These are phyloP conservation scores for Thalpophila matura DNA, from an alignment of 2,888 invertebrate species.

Conservation along the genomic window DNA sequence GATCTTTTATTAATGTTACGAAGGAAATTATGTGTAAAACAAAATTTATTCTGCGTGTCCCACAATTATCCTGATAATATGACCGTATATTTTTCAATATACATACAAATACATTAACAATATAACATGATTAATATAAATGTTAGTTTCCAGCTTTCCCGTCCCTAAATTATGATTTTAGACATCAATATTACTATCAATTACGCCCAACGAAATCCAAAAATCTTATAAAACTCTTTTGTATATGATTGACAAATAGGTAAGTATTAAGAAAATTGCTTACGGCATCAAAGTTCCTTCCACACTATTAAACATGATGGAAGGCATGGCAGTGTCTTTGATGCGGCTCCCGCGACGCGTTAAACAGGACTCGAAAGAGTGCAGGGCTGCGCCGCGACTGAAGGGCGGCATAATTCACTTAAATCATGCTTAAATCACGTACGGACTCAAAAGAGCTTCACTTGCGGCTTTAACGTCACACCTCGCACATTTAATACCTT, in stretches of 20 bases:
- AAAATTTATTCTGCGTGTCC: too few species aligned
- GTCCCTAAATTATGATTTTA: too few species aligned
- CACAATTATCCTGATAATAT: too few species aligned
- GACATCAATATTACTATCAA: too few species aligned
- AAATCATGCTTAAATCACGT: conserved; percentile 82
- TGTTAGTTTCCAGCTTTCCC: too few species aligned
- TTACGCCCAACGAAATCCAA: not conserved
- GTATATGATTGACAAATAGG: conserved; percentile 11
- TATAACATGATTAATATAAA: too few species aligned
- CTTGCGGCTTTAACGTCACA: conserved; percentile 64
- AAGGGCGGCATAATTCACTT: conserved; percentile 86
- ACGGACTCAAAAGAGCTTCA: conserved; percentile 75
- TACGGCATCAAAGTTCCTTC: conserved; percentile 65
- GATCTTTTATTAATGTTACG: conserved; percentile 36
- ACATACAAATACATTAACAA: too few species aligned
- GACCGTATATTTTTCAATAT: too few species aligned
- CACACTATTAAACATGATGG: conserved; percentile 71
- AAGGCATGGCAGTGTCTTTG: conserved; percentile 77
- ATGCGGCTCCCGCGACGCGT: conserved; percentile 83
- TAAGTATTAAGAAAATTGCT: conserved; percentile 32
- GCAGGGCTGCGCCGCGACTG: conserved; percentile 67
- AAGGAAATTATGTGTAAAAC: not conserved
- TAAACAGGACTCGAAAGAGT: conserved; percentile 79
- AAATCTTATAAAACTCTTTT: not conserved
- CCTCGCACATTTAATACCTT: conserved; percentile 64